A percentile compares a stretch with the other conserved stretches of the same genome.
These are phyloP conservation scores for Parnassius glacialis DNA, from an alignment of 2,888 invertebrate species.

Conservation along the genomic window DNA sequence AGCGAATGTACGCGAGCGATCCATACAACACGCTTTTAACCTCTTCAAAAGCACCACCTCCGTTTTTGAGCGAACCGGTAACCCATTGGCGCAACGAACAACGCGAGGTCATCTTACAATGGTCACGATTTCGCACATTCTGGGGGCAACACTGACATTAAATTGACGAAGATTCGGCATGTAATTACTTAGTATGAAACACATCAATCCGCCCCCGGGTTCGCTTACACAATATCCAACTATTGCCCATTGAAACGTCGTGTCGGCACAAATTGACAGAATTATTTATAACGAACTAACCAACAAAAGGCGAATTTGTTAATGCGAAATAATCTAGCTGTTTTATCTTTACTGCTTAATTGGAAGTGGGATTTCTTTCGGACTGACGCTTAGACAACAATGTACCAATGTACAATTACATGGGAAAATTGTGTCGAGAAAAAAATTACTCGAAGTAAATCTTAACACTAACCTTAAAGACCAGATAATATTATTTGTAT, in stretches of 20 bases:
- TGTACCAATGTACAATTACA: constrained; percentile 3
- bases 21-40: constrained; percentile 61
- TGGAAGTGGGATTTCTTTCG: constrained; percentile 15
- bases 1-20: constrained; percentile 59
- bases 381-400: constrained; percentile 16
- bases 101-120: constrained; percentile 30
- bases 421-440: constrained; percentile 13
- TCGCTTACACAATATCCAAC: constrained; percentile 48
- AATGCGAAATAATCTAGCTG: constrained; percentile 10
- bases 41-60: constrained; percentile 46
- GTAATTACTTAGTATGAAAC: constrained; percentile 51
- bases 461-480: too few relatives aligned
- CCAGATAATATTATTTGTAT: too few relatives aligned
- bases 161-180: constrained; percentile 58
- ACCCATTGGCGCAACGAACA: constrained; percentile 15
- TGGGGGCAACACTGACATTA: constrained; percentile 44
- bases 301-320: constrained; percentile 26
- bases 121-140: constrained; percentile 32
- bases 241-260: constrained; percentile 18
- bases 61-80: constrained; percentile 41
- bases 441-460: neutral
- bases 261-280: constrained; percentile 6
- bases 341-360: constrained; percentile 23
- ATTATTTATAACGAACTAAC: constrained; percentile 12
- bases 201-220: constrained; percentile 38